These are phyloP conservation scores for Ailuropoda melanoleuca DNA, from an alignment of 2,113 vertebrate species.

Conservation along the genomic window DNA sequence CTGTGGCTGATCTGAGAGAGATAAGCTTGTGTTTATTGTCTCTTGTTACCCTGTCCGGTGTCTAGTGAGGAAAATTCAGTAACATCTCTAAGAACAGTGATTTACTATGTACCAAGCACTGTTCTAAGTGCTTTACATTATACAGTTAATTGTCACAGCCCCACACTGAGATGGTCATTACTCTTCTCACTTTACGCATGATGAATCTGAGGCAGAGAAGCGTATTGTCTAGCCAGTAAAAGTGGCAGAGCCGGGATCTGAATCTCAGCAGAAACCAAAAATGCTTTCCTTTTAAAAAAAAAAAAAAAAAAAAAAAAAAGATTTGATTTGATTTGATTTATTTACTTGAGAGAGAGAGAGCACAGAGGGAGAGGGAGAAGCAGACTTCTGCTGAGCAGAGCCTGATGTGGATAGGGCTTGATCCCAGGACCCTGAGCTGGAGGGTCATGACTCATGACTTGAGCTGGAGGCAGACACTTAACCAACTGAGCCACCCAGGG, in stretches of 20 bases:
- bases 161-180: background rate
- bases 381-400: background rate
- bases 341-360: background rate
- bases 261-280: background rate
- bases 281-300: background rate
- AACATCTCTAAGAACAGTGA: background rate
- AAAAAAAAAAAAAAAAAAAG: too few species aligned
- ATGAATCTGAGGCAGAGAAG: background rate
- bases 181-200: background rate
- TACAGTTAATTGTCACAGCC: background rate
- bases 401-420: background rate
- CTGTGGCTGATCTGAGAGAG: background rate
- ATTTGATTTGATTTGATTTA: too few species aligned
- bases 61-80: background rate
- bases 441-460: background rate
- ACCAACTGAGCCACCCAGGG: background rate
- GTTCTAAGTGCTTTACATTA: background rate
- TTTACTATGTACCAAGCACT: background rate
- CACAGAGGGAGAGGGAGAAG: background rate
- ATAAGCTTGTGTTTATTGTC: background rate
- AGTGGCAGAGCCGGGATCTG: background rate
- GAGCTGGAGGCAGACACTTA: background rate
- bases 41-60: background rate
- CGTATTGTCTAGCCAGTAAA: background rate
- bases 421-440: background rate